Evolutionary conservation across 35 echinoderm and acorn worm genomes (phyloP).

Genomic region (Apostichopus japonicus): DNA sequence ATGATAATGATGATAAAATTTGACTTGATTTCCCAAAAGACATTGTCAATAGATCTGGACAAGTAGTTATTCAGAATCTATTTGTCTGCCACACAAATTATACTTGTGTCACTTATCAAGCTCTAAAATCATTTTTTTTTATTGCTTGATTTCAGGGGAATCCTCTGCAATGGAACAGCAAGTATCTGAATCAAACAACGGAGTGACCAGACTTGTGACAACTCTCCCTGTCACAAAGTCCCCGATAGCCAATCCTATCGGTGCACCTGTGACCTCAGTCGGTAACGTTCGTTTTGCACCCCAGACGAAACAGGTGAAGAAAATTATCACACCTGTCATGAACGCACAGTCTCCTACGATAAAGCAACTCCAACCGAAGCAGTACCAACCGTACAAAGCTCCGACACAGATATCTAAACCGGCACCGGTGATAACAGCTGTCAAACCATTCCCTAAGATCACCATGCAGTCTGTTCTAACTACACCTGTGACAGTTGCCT

Average conservation of each 20-base stretch:
- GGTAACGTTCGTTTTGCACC: too few relatives aligned
- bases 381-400: background rate
- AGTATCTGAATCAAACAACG: conserved; percentile 48
- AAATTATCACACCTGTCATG: conserved; percentile 1
- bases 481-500: background rate
- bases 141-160: conserved; percentile 30
- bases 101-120: too few relatives aligned
- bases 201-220: conserved; percentile 50
- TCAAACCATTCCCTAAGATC: background rate
- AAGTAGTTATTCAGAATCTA: too few relatives aligned
- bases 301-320: background rate
- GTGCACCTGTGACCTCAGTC: background rate
- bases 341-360: background rate
- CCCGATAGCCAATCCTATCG: conserved; percentile 1
- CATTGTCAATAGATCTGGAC: too few relatives aligned
- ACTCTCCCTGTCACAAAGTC: conserved; percentile 53
- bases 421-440: background rate
- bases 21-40: too few relatives aligned
- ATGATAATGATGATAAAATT: too few relatives aligned
- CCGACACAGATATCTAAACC: background rate
- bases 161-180: conserved; percentile 40
- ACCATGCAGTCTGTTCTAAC: background rate
- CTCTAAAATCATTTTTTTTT: background rate
- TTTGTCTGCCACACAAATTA: too few relatives aligned
- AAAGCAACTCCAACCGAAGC: background rate